phyloP scores from a whole-genome alignment of 2,888 invertebrate species.

The Eilema depressum region DNA sequence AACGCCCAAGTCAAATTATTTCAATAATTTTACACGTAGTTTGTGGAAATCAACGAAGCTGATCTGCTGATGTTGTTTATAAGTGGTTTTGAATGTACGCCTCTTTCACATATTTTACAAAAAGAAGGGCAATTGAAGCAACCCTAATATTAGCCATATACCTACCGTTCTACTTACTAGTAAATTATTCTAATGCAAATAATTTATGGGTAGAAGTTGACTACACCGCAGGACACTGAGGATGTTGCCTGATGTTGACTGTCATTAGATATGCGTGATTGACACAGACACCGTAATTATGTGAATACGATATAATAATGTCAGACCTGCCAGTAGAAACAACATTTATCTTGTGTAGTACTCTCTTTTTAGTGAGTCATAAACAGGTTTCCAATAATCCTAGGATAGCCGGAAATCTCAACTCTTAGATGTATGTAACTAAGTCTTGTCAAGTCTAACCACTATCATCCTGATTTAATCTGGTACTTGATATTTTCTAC shows the following conservation, averaged over 20 bases:
- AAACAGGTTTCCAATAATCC: constrained; percentile 49
- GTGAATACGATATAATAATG: constrained; percentile 51
- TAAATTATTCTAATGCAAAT: not conserved
- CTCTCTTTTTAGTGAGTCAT: constrained; percentile 59
- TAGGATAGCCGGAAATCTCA: constrained; percentile 72
- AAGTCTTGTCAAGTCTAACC: constrained; percentile 59
- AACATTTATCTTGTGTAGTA: constrained; percentile 34
- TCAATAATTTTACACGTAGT: not conserved
- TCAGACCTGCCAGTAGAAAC: constrained; percentile 43
- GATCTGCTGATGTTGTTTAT: not conserved
- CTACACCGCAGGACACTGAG: constrained; percentile 33
- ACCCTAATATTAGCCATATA: not conserved
- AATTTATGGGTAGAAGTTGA: constrained; percentile 16
- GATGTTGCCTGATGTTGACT: constrained; percentile 51
- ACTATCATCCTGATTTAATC: constrained; percentile 62
- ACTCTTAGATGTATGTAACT: constrained; percentile 59
- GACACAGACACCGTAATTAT: constrained; percentile 63
- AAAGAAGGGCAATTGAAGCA: not conserved
- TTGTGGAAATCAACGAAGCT: not conserved
- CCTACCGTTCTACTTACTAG: not conserved
- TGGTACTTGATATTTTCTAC: constrained; percentile 61
- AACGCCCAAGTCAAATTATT: too few species aligned
- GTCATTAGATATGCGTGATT: constrained; percentile 71
- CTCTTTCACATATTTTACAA: not conserved
- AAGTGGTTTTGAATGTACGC: not conserved